These are phyloP conservation scores for Montipora capitata DNA, from an alignment of 92 coral and sea anemone species.

Conservation along the genomic window DNA sequence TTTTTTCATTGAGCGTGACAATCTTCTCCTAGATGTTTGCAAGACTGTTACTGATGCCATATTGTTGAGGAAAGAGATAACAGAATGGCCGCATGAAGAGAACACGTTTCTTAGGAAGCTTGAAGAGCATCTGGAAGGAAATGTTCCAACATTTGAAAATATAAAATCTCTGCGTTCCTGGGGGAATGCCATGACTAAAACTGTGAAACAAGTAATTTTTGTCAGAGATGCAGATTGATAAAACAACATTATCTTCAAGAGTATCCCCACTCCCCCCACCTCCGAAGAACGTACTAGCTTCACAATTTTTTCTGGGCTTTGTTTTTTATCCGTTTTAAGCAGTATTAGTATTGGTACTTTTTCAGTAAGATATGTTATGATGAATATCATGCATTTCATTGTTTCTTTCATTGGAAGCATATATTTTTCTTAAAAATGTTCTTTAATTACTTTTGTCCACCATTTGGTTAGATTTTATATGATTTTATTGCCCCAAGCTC, in stretches of 20 bases:
- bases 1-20: constrained; percentile 40
- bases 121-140: not conserved
- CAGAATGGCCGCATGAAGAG: constrained; percentile 62
- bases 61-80: constrained; percentile 9
- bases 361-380: too few species aligned
- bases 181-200: constrained; percentile 38
- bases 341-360: too few species aligned
- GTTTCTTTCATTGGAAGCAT: too few species aligned
- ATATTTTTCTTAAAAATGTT: too few species aligned
- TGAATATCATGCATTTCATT: too few species aligned
- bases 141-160: not conserved
- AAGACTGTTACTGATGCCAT: constrained; percentile 54
- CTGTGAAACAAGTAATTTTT: constrained; percentile 19
- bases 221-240: not conserved
- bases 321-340: too few species aligned
- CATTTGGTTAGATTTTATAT: too few species aligned
- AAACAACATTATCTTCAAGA: not conserved
- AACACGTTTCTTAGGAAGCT: not conserved
- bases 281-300: too few species aligned
- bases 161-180: constrained; percentile 32
- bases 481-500: too few species aligned
- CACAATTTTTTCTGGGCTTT: too few species aligned
- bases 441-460: too few species aligned
- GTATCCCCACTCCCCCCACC: not conserved
- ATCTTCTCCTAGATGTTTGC: constrained; percentile 47